These are phyloP conservation scores for Botia almorhae DNA, from an alignment of 2,797 vertebrate species.

Conservation along the genomic window DNA sequence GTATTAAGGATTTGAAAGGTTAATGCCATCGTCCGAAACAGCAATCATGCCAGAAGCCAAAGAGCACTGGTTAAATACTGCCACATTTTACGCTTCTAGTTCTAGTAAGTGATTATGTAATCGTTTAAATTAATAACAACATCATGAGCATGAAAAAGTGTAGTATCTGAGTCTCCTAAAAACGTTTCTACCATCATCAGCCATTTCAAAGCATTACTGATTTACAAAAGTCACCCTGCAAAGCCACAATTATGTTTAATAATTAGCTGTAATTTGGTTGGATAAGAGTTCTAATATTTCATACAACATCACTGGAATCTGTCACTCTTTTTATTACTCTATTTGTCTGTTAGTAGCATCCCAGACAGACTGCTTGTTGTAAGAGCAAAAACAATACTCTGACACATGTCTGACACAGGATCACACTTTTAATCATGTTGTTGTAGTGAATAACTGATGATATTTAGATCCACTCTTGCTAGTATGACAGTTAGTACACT, in stretches of 20 bases:
- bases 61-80: neutral
- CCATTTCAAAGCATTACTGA: neutral
- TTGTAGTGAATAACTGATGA: too few species aligned
- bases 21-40: slow-evolving; percentile 33
- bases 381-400: neutral
- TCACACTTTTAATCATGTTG: neutral
- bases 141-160: neutral
- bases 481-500: too few species aligned
- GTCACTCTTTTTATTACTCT: neutral
- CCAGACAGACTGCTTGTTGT: neutral
- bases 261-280: neutral
- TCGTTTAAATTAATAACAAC: neutral
- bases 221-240: neutral
- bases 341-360: neutral
- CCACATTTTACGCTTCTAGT: neutral
- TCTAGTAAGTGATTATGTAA: neutral
- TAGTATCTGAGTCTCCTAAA: neutral
- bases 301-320: neutral
- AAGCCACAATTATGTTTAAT: neutral
- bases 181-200: neutral
- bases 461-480: too few species aligned
- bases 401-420: too few species aligned
- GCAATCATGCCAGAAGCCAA: slow-evolving; percentile 27
- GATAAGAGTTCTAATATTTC: neutral
- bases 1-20: slow-evolving; percentile 52